Base-by-base conservation (phyloP, 2,888 invertebrate species). In the Eilema caniola region DNA sequence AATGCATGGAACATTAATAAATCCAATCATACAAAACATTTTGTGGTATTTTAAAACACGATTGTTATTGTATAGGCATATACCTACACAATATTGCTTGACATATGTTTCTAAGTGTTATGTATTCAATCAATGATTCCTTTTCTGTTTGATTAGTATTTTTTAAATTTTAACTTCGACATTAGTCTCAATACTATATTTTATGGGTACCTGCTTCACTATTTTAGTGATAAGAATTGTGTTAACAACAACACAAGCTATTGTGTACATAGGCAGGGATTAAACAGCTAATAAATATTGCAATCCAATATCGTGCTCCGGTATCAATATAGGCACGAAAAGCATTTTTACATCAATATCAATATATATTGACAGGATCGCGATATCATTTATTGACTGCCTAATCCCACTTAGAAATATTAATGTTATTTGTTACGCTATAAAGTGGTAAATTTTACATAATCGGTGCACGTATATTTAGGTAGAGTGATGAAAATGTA, bases 1-100 rank as follows among this genome's bases (percentile, higher is more conserved):
- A 85, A 86, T 86, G 86, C 85, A 85, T 75, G 74, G 75, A 76
- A 80, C 75, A 81, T 75, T 70, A 80, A 79, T 77, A 82, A 78
- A 72, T 79, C 75, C 78, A 85, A 83, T 79, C 65, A 80, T 84
- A 84, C 67, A 79, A 81, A 82, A 83, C 76, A 72, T 73, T 77
- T 65, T 75, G 33, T 72, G 37, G 56, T 74, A 74, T 64, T 76
- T 75, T 73, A 70, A 73, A 76, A 75, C 56, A 66, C 70, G 31
- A 59, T 23, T 16, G 31, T 11, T 31, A 31, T 16, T 60, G 8
- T 25, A 20, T 5, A 24, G 47, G 20, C 20, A 53, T n/a, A 25
- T 63, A n/a, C n/a, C n/a, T n/a, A n/a, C 63, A 64, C 47, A 64
- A 59, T 28, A 12, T 14, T 25, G 25, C 59, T 59, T 59, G 24